Evolutionary conservation across 1,140 invertebrate genomes (phyloP).

Genomic region (Trichonephila clavata): DNA sequence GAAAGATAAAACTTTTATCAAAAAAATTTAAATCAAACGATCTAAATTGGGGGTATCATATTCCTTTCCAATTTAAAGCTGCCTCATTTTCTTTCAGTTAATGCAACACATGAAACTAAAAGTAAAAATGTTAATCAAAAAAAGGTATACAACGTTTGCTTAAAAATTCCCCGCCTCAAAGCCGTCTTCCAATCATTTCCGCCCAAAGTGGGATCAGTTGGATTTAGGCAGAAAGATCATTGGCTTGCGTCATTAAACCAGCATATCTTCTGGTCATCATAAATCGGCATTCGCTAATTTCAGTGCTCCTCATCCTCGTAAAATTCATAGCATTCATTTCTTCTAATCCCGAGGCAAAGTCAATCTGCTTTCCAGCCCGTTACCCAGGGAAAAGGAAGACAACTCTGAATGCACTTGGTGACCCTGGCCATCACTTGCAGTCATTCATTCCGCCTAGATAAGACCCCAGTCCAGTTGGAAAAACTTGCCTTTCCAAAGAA

Average conservation of each 20-base stretch:
- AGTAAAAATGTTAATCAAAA: background rate
- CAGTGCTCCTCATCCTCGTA: conserved; percentile 49
- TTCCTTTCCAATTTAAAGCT: background rate
- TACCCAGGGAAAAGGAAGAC: conserved; percentile 57
- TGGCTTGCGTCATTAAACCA: conserved; percentile 57
- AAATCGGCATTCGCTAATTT: conserved; percentile 69
- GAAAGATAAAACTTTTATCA: background rate
- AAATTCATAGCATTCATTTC: conserved; percentile 73
- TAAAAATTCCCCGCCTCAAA: background rate
- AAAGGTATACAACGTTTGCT: conserved; percentile 2
- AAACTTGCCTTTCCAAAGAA: conserved; percentile 63
- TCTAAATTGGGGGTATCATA: background rate
- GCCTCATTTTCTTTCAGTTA: background rate
- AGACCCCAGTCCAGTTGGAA: conserved; percentile 65
- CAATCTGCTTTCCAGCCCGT: conserved; percentile 68
- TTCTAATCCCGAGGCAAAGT: conserved; percentile 54
- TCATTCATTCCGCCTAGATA: conserved; percentile 73
- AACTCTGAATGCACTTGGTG: conserved; percentile 10
- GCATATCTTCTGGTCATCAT: conserved; percentile 73
- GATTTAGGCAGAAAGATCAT: background rate
- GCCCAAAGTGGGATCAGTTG: conserved; percentile 8
- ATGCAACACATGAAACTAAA: background rate
- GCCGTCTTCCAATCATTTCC: background rate
- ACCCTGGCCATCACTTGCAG: conserved; percentile 60
- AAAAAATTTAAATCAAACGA: background rate